These are phyloP conservation scores for Petrocephalus microphthalmus DNA, from an alignment of 2,113 vertebrate genomes.

Conservation along the genomic window DNA sequence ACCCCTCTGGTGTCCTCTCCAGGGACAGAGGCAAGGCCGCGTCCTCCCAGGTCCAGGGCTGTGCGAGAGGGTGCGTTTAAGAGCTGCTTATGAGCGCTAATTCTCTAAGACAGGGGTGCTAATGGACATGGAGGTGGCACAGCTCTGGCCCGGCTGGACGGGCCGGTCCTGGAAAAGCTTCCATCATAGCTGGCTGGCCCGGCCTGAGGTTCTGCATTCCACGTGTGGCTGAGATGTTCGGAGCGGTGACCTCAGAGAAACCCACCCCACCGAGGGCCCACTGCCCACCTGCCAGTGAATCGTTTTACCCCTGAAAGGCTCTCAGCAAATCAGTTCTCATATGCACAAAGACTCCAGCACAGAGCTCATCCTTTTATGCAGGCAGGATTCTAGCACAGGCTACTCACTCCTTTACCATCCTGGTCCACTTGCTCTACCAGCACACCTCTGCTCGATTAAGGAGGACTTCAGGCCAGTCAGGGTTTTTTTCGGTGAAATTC, in stretches of 20 bases:
- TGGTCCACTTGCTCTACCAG: not conserved
- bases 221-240: conserved; percentile 64
- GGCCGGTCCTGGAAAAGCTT: conserved; percentile 36
- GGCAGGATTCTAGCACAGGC: not conserved
- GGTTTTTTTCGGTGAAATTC: not conserved
- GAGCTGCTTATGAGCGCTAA: not conserved
- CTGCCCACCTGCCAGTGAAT: not conserved
- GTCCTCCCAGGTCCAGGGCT: not conserved
- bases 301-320: conserved; percentile 15
- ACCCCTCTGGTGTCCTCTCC: not conserved
- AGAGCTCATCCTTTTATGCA: not conserved
- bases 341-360: not conserved
- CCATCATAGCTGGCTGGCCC: conserved; percentile 55
- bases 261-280: conserved; percentile 47
- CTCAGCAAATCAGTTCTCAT: not conserved
- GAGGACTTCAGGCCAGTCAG: conserved; percentile 5
- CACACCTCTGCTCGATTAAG: too few species aligned
- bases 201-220: conserved; percentile 61
- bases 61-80: not conserved
- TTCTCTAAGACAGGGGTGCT: not conserved
- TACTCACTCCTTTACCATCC: not conserved
- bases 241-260: conserved; percentile 61
- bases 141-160: not conserved
- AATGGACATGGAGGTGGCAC: too few species aligned
- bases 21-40: not conserved